phyloP scores from a whole-genome alignment of 1,140 invertebrate species.

The Conus betulinus region DNA sequence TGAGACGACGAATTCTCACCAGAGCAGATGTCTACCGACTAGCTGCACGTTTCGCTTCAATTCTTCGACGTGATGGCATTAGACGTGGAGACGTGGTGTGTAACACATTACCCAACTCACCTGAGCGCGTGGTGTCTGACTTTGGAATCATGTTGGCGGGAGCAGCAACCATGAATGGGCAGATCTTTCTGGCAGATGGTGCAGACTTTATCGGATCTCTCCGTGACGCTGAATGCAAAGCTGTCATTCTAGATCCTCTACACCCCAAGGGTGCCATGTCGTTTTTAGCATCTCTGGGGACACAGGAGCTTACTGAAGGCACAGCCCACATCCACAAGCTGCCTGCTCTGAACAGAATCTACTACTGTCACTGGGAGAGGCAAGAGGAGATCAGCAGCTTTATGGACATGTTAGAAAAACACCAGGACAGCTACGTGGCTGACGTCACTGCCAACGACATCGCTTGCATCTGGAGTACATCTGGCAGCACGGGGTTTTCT shows the following conservation, averaged over 20 bases:
- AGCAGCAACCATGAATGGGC: too few relatives aligned
- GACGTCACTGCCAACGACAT: background rate
- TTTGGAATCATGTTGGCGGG: too few relatives aligned
- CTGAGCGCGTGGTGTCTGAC: too few relatives aligned
- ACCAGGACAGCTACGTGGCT: background rate
- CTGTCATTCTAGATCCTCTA: constrained; percentile 33
- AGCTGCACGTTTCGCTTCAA: background rate
- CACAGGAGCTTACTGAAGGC: background rate
- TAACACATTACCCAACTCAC: too few relatives aligned
- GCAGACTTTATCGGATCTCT: constrained; percentile 35
- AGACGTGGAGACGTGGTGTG: background rate
- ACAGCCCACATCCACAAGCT: background rate
- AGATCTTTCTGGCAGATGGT: too few relatives aligned
- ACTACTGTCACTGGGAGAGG: background rate
- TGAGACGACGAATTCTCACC: background rate
- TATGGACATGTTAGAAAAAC: background rate
- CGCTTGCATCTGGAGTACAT: background rate
- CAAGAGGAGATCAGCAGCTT: background rate
- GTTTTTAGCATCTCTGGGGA: background rate
- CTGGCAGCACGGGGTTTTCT: constrained; percentile 15
- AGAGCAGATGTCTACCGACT: constrained; percentile 1
- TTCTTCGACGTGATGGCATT: constrained; percentile 18
- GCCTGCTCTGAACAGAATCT: background rate
- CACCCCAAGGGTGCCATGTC: background rate
- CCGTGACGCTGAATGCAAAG: background rate